Base-by-base conservation (phyloP, 2,888 invertebrate species). In the Drosophila vallismaia region DNA sequence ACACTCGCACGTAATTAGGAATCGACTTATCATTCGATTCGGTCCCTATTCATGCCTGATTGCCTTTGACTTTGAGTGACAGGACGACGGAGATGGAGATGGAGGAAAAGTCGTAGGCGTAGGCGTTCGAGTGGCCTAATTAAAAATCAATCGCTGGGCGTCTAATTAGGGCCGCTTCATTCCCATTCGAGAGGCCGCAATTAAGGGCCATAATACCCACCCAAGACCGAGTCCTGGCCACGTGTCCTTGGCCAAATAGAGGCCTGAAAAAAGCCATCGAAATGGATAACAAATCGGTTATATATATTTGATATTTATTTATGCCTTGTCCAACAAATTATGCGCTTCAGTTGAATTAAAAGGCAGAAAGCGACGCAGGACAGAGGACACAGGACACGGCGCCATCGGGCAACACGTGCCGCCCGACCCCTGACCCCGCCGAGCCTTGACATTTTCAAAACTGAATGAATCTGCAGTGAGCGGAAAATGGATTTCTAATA, bases 401-500 rank as follows among this genome's bases (percentile, higher is more conserved):
- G n/a, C 68, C 63, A 56, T 51, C 63, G 63, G 58, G 72, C 76
- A 82, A 86, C 82, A 82, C 86, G 82, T 83, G 82, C 77, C 79
- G 50, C 26, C 48, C 28, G 49, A 38, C 24, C 55, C 1, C 44
- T 45, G 6, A 44, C 42, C 9, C 12, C 52, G 38, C 58, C 36
- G 9, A 14, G 42, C 26, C 14, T 9, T 42, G 44, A 50, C 80
- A 83, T 86, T 89, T 89, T 89, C 79, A 86, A 86, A 89, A 89
- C 88, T 90, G 88, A 90, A 89, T 88, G 79, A 86, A 82, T 89
- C 89, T 89, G 88, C 90, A 90, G 85, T 86, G 87, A 90, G 90
- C 88, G 90, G 90, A 91, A 91, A 91, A 91, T 90, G 88, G 89
- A 89, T 88, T 90, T 89, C 88, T 89, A 90, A 89, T 89, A 84